Evolutionary conservation across 2,888 invertebrate species (phyloP).

Genomic region (Drosophila fungiperda): DNA sequence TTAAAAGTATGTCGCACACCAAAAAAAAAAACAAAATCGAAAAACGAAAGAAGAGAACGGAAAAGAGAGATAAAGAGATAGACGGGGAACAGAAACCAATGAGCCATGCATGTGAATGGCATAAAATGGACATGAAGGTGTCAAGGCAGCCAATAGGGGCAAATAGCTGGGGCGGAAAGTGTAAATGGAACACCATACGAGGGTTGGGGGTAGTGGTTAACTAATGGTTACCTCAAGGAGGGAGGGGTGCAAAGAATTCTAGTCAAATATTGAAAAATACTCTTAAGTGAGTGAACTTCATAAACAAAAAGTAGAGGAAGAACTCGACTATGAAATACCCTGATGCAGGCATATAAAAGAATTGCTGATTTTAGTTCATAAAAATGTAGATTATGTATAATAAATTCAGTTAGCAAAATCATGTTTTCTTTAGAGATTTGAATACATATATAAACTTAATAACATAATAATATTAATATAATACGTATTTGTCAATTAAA

Average conservation of each 20-base stretch:
- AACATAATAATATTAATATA: too few relatives aligned
- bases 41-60: neutral
- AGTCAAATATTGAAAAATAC: neutral
- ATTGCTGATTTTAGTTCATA: too few relatives aligned
- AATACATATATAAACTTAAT: too few relatives aligned
- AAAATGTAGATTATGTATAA: too few relatives aligned
- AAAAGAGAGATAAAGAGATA: neutral
- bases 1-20: slow-evolving; percentile 72
- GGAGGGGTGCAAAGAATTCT: neutral
- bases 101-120: slow-evolving; percentile 39
- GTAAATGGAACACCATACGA: neutral
- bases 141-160: slow-evolving; percentile 29
- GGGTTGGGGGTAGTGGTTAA: slow-evolving; percentile 2
- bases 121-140: slow-evolving; percentile 43
- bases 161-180: neutral
- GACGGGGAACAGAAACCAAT: slow-evolving; percentile 14
- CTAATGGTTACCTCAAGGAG: neutral
- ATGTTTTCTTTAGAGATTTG: too few relatives aligned
- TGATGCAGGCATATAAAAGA: too few relatives aligned
- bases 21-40: slow-evolving; percentile 13
- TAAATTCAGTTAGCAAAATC: too few relatives aligned
- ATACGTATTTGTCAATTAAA: too few relatives aligned
- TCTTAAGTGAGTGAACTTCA: neutral
- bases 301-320: neutral
- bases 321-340: neutral